phyloP scores from a whole-genome alignment of 2,888 invertebrate species.

The Mycalesis mineus region DNA sequence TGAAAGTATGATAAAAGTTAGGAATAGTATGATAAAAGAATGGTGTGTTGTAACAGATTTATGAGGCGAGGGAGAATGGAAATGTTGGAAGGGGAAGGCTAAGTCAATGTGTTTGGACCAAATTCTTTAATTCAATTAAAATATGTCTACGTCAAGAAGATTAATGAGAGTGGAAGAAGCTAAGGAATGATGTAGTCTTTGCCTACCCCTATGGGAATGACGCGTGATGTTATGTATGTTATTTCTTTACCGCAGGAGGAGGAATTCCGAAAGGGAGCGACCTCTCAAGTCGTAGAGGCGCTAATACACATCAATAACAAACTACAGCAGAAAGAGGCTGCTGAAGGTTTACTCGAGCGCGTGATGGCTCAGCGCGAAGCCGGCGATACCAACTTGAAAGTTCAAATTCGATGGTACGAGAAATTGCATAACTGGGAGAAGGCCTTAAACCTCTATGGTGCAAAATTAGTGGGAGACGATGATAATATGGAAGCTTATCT shows the following conservation, averaged over 20 bases:
- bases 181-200: no score
- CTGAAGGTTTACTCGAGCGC: conserved; percentile 93
- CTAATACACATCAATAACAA: conserved; percentile 98
- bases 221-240: no score
- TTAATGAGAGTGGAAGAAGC: no score
- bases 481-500: conserved; percentile 88
- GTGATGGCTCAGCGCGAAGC: conserved; percentile 89
- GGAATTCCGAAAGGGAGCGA: conserved; percentile 91
- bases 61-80: no score
- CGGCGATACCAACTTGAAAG: conserved; percentile 76
- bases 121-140: no score
- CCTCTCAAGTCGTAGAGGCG: conserved; percentile 93
- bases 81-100: no score
- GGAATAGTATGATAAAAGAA: no score
- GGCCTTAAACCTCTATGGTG: conserved; percentile 91
- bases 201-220: no score
- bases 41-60: no score
- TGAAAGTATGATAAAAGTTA: no score
- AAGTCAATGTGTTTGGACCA: no score
- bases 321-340: conserved; percentile 98
- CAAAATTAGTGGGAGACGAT: conserved; percentile 81
- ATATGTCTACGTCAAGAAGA: no score
- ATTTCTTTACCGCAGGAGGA: conserved; percentile 82
- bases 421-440: conserved; percentile 99
- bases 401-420: conserved; percentile 96